Evolutionary conservation across 2,797 vertebrate genomes (phyloP).

Genomic region (Typhlichthys eigenmanni): DNA sequence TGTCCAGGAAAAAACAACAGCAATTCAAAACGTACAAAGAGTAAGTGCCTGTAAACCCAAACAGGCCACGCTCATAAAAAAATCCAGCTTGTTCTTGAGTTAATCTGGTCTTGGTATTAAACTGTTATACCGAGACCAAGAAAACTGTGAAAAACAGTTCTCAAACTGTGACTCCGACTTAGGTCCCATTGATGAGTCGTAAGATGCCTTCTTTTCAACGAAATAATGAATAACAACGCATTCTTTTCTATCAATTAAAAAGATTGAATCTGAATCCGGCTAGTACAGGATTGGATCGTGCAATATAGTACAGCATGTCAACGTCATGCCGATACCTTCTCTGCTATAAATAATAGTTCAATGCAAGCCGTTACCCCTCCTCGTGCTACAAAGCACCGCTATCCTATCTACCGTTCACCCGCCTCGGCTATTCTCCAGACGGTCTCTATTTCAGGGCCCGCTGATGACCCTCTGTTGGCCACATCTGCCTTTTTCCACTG

Average conservation of each 20-base stretch:
- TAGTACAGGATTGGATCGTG: no score
- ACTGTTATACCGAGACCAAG: no score
- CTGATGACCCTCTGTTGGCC: constrained; percentile 74
- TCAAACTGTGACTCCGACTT: constrained; percentile 21
- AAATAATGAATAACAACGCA: no score
- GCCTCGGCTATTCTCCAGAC: constrained; percentile 64
- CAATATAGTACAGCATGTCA: no score
- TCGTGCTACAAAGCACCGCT: constrained; percentile 21
- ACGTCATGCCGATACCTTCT: no score
- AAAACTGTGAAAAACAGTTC: constrained; percentile 12
- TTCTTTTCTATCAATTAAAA: no score
- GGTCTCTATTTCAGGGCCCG: constrained; percentile 68
- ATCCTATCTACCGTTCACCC: constrained; percentile 55
- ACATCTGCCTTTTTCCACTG: constrained; percentile 74
- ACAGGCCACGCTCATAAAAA: constrained; percentile 35
- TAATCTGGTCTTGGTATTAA: constrained; percentile 31
- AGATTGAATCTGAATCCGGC: no score
- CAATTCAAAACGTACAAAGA: constrained; percentile 53
- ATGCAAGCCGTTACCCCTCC: no score
- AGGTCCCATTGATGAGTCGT: no score
- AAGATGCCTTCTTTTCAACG: no score
- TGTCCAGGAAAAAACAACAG: constrained; percentile 73
- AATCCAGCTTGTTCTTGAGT: constrained; percentile 47
- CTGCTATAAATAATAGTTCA: no score
- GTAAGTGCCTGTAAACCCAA: constrained; percentile 51